Evolutionary conservation across 1,140 invertebrate species (phyloP), one percentile per base, ranked within the genome.

Genomic region (Drosophila ananassae): DNA sequence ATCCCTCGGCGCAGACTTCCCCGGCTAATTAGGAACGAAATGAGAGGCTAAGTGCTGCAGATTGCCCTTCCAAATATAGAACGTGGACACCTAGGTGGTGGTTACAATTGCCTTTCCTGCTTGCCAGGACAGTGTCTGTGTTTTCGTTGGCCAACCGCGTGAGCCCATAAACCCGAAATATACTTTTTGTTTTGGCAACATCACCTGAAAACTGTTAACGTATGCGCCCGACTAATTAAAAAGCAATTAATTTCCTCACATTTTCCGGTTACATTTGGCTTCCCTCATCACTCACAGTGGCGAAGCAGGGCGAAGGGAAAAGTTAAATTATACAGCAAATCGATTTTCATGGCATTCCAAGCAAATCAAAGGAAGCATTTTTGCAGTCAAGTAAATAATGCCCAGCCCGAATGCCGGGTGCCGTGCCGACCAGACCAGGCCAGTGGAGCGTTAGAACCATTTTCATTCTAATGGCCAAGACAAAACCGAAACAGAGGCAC

Each of bases 301-400:
- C 48, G 24, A 9, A 13, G 9, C 12, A 44, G 62, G 54, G 32
- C 41, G 22, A 66, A 57, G 21, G 44, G 32, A 34, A 54, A 72
- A 78, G 67, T 82, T 74, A 82, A 76, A 78, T 74, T 82, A 61
- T 75, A 69, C 63, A 63, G 28, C 25, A 81, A 83, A 83, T 82
- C 75, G 79, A 82, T 82, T 82, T 82, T 82, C 69, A 47, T 82
- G 61, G 72, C 44, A 58, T 63, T 82, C 59, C 50, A 58, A 51
- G 53, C 55, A 82, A 77, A 73, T 77, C 73, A 77, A 77, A 68
- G 41, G 50, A 66, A 55, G 59, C 53, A 62, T 58, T 68, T 82
- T 57, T 73, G 63, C 67, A 69, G 63, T 54, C 66, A 67, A 54
- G 51, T 60, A 59, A 68, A 68, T 60, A 60, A 51, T 51, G 56